A percentile compares a stretch with the other conserved stretches of the same genome.
phyloP scores from a whole-genome alignment of 2,113 vertebrate genomes.

The Scatophagus argus region DNA sequence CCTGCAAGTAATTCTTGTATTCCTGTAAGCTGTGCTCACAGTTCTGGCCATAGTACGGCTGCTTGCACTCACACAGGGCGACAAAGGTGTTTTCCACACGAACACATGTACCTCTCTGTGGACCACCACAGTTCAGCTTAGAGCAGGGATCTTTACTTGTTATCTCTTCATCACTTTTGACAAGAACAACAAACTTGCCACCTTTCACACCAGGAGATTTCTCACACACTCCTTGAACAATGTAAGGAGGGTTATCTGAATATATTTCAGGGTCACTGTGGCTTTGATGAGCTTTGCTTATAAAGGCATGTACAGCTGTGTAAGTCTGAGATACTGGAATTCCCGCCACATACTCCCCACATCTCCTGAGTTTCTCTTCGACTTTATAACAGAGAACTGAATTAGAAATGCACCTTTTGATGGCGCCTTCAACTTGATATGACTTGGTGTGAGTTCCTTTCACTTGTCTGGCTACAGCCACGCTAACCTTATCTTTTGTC shows the following conservation, averaged over 20 bases:
- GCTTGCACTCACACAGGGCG: background rate
- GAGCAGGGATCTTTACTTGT: background rate
- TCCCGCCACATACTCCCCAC: rapidly evolving
- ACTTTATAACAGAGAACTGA: background rate
- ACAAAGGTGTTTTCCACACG: rapidly evolving
- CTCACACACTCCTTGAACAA: background rate
- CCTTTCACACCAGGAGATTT: background rate
- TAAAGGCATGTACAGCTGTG: slow-evolving; percentile 6
- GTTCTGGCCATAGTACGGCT: background rate
- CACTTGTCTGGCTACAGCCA: background rate
- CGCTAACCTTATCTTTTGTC: rapidly evolving
- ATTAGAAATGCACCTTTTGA: rapidly evolving
- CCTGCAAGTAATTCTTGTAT: background rate
- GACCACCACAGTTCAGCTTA: rapidly evolving
- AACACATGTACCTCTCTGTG: background rate
- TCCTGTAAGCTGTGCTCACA: background rate
- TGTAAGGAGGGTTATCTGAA: background rate
- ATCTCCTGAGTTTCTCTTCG: rapidly evolving
- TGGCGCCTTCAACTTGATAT: rapidly evolving
- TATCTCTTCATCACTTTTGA: slow-evolving; percentile 15
- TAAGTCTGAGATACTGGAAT: background rate
- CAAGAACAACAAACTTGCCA: background rate
- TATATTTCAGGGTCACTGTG: rapidly evolving
- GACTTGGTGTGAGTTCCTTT: background rate
- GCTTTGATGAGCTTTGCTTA: background rate